These are phyloP conservation scores for Tautogolabrus adspersus DNA, from an alignment of 2,113 vertebrate genomes.

Conservation along the genomic window DNA sequence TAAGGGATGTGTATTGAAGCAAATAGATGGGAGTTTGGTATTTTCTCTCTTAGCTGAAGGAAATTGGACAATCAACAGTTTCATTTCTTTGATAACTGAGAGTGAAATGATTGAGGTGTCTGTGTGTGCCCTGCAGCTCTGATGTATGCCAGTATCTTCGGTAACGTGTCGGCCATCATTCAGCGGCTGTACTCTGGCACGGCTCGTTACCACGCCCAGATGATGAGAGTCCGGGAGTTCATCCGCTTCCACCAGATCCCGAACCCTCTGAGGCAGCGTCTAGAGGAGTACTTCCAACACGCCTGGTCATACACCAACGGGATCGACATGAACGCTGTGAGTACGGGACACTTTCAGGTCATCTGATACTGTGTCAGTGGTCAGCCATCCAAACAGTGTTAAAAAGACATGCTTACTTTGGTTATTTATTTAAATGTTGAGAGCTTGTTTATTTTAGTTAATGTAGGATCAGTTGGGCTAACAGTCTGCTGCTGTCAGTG, in stretches of 20 bases:
- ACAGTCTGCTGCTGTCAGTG: too few species aligned
- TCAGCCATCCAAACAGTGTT: too few species aligned
- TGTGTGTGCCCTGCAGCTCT: conserved; percentile 75
- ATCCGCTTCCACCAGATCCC: conserved; percentile 88
- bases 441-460: too few species aligned
- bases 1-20: too few species aligned
- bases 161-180: conserved; percentile 89
- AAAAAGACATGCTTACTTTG: too few species aligned
- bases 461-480: too few species aligned
- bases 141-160: conserved; percentile 90
- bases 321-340: conserved; percentile 87
- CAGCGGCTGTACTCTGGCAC: conserved; percentile 89
- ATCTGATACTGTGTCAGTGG: not conserved
- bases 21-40: too few species aligned
- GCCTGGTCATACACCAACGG: conserved; percentile 85
- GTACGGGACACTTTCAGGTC: conserved; percentile 11
- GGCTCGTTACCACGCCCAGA: conserved; percentile 87
- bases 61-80: not conserved
- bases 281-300: conserved; percentile 85
- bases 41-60: not conserved
- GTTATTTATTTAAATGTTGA: too few species aligned
- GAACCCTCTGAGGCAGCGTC: conserved; percentile 83
- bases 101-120: too few species aligned
- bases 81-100: too few species aligned
- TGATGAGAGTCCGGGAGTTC: conserved; percentile 86